Conservation (phyloP, 92 coral and sea anemone species). For the Anthopleura xanthogrammica region DNA sequence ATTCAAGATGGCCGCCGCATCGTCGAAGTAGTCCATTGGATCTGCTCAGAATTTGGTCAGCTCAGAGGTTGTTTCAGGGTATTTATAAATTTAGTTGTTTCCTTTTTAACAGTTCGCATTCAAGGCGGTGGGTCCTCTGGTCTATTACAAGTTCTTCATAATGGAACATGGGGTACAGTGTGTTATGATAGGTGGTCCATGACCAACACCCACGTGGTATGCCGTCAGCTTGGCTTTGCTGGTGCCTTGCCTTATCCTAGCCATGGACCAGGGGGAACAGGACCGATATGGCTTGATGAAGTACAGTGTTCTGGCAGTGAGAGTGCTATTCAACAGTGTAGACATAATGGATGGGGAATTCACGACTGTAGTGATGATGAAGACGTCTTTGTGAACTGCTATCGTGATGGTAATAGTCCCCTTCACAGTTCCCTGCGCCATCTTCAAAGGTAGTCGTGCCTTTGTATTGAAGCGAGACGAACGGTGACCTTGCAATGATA, state of each 20-base stretch:
- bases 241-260: not conserved
- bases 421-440: too few relatives aligned
- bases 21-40: too few relatives aligned
- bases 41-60: too few relatives aligned
- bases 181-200: not conserved
- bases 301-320: not conserved
- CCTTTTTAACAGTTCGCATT: not conserved
- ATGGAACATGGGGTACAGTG: not conserved
- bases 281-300: constrained; percentile 1
- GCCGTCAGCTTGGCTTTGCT: not conserved
- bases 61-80: not conserved
- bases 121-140: not conserved
- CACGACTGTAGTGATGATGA: not conserved
- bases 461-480: too few relatives aligned
- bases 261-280: not conserved
- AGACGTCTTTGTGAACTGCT: not conserved
- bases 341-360: not conserved
- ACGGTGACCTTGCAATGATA: too few relatives aligned
- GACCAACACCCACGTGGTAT: not conserved
- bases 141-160: not conserved
- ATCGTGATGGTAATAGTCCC: not conserved
- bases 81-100: not conserved
- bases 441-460: too few relatives aligned
- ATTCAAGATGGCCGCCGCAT: too few relatives aligned
- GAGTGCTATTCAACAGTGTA: constrained; percentile 1